These are phyloP conservation scores for Eupithecia subumbrata DNA, from an alignment of 2,888 invertebrate genomes.

Conservation along the genomic window DNA sequence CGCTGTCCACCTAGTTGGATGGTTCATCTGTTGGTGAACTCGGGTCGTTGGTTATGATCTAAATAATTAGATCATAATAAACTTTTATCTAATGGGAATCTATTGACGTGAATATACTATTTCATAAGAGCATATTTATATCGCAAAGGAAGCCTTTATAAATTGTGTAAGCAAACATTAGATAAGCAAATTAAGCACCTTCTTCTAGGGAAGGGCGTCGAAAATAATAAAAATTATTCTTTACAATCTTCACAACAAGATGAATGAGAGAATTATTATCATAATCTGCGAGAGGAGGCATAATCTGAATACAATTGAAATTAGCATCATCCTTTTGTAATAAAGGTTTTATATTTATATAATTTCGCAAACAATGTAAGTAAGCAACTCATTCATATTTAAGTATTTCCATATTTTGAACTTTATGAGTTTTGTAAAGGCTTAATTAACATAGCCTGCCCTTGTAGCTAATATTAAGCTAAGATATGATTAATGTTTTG, in stretches of 20 bases:
- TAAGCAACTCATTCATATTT: constrained; percentile 15
- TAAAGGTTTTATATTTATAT: neutral
- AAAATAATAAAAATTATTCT: constrained; percentile 39
- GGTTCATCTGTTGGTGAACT: no score
- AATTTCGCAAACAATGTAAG: constrained; percentile 20
- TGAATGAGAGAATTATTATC: constrained; percentile 56
- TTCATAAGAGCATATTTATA: neutral
- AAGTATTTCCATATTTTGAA: neutral
- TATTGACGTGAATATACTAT: neutral
- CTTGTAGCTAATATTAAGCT: neutral
- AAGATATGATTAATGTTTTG: neutral
- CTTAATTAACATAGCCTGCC: neutral
- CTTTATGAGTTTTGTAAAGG: neutral
- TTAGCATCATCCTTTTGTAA: constrained; percentile 46
- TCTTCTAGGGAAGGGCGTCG: constrained; percentile 4
- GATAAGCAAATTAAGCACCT: constrained; percentile 10
- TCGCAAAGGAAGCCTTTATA: neutral
- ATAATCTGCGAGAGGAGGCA: constrained; percentile 54
- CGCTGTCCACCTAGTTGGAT: no score
- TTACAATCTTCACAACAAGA: constrained; percentile 48
- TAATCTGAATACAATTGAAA: constrained; percentile 54
- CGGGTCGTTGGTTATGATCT: no score
- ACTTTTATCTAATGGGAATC: no score
- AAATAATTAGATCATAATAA: no score
- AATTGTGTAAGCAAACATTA: constrained; percentile 5